phyloP scores from a whole-genome alignment of 2,113 vertebrate species.

The Acanthisitta chloris region DNA sequence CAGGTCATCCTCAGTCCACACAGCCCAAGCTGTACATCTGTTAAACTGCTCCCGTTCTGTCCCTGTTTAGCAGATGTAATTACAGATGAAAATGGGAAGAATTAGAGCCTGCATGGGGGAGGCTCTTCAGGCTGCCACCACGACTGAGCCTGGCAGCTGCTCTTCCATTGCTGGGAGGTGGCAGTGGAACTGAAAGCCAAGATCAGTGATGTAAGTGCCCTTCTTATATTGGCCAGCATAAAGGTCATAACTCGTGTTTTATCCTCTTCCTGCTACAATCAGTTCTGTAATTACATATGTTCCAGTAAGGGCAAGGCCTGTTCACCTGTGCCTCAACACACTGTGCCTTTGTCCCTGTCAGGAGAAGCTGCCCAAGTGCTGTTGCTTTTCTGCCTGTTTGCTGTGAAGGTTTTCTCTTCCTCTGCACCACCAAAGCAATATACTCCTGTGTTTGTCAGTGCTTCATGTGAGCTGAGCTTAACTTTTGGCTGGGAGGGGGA shows the following conservation, averaged over 20 bases:
- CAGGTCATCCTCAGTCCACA: background rate
- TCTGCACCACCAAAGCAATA: background rate
- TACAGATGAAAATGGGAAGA: background rate
- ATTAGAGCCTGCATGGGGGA: fast-evolving
- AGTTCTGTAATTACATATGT: background rate
- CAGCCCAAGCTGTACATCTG: background rate
- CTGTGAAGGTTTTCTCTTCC: background rate
- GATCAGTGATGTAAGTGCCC: background rate
- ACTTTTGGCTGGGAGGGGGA: background rate
- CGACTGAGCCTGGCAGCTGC: background rate
- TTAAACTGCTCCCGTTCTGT: background rate
- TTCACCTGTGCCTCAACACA: background rate
- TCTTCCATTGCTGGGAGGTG: background rate
- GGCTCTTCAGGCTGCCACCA: background rate
- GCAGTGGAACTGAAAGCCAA: background rate
- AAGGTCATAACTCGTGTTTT: background rate
- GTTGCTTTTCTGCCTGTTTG: background rate
- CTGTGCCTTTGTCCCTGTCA: background rate
- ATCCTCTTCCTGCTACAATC: background rate
- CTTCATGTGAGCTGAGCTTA: background rate
- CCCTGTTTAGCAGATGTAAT: background rate
- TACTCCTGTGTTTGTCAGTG: background rate
- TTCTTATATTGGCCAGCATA: background rate
- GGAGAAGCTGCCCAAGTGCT: background rate
- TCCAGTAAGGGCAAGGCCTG: background rate